Evolutionary conservation across 2,113 vertebrate species (phyloP).

Genomic region (Mirza zaza): DNA sequence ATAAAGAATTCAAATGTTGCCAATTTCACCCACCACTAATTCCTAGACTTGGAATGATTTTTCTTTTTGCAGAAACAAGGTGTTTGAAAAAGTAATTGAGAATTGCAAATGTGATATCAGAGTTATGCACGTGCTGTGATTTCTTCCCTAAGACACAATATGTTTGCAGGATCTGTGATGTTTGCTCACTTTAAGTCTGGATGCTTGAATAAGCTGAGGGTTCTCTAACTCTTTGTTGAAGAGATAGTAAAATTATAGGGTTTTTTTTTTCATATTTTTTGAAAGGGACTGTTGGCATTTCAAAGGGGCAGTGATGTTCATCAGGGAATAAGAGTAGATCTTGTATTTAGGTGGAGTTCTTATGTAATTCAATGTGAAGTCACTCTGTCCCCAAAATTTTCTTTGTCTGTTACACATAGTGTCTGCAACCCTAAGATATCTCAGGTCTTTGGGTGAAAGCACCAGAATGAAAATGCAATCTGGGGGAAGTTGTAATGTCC

Average conservation of each 20-base stretch:
- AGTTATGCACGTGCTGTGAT: slow-evolving; percentile 24
- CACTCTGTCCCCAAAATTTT: background rate
- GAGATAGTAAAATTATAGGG: background rate
- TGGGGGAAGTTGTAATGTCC: background rate
- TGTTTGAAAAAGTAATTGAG: slow-evolving; percentile 66
- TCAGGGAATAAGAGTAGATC: background rate
- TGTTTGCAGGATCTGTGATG: slow-evolving; percentile 49
- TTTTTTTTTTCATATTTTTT: background rate
- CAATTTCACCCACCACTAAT: slow-evolving; percentile 63
- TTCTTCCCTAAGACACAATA: slow-evolving; percentile 53
- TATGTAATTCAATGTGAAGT: background rate
- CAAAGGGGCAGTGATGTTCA: background rate
- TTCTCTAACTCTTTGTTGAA: background rate
- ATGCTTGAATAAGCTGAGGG: background rate
- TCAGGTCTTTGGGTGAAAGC: background rate
- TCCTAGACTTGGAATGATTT: slow-evolving; percentile 69
- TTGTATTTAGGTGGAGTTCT: background rate
- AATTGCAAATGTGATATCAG: slow-evolving; percentile 55
- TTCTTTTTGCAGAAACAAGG: slow-evolving; percentile 63
- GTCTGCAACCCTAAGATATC: background rate
- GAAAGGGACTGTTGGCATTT: background rate
- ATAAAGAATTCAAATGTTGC: slow-evolving; percentile 62
- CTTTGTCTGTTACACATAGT: background rate
- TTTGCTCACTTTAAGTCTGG: slow-evolving; percentile 65
- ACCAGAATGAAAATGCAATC: background rate